These are phyloP conservation scores for Ceuthmochares aereus DNA, from an alignment of 2,113 vertebrate genomes.

Conservation along the genomic window DNA sequence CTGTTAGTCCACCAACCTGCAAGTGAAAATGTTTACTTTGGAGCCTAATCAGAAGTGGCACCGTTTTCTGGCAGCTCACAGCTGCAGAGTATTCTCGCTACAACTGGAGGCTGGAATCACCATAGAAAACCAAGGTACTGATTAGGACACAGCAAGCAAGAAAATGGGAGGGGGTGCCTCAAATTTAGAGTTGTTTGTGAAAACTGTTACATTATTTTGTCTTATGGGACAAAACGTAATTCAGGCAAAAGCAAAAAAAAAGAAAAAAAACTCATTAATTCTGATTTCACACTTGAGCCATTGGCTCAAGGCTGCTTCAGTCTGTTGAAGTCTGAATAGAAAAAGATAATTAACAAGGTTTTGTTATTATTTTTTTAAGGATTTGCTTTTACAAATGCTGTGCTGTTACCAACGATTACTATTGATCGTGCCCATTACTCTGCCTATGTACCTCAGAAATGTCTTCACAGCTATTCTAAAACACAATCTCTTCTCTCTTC, in stretches of 20 bases:
- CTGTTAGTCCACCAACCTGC: background rate
- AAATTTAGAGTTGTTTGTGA: background rate
- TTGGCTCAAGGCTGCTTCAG: background rate
- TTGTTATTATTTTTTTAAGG: background rate
- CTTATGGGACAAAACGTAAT: background rate
- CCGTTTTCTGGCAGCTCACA: background rate
- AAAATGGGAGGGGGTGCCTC: background rate
- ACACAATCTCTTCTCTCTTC: background rate
- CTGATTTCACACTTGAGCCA: background rate
- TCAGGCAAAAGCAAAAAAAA: background rate
- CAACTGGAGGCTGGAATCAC: background rate
- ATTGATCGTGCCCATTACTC: background rate
- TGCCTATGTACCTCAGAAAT: background rate
- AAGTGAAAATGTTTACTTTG: background rate
- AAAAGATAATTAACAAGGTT: background rate
- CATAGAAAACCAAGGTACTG: background rate
- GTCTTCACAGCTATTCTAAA: background rate
- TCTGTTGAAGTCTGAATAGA: background rate
- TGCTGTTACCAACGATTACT: background rate
- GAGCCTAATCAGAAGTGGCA: background rate
- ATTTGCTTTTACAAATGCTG: background rate
- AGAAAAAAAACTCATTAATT: background rate
- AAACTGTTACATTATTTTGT: background rate
- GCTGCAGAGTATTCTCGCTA: background rate
- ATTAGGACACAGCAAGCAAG: background rate